A percentile compares a stretch with the other conserved stretches of the same genome.
phyloP scores from a whole-genome alignment of 2,797 vertebrate genomes.

The Sciurus vulgaris region DNA sequence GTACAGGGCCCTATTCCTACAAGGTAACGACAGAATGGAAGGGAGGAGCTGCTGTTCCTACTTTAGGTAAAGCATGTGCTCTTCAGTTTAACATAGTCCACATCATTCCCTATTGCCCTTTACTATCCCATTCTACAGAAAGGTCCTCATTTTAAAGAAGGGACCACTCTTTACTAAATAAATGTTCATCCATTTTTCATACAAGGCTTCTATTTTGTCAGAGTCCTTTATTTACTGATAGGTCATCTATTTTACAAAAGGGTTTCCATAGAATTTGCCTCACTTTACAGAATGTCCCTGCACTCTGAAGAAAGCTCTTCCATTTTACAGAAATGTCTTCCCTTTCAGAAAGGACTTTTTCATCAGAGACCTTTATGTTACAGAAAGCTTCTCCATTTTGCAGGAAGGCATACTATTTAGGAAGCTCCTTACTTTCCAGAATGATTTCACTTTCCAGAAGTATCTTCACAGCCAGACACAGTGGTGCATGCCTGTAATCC shows the following conservation, averaged over 20 bases:
- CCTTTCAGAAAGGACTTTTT: constrained; percentile 15
- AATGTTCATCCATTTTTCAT: constrained; percentile 25
- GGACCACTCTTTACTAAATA: constrained; percentile 30
- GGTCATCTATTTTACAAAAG: constrained; percentile 44
- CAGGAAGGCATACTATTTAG: neutral
- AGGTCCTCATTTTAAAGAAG: constrained; percentile 45
- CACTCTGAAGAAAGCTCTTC: constrained; percentile 33
- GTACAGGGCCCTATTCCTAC: neutral
- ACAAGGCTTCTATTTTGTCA: constrained; percentile 26
- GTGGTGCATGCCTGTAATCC: too few species aligned
- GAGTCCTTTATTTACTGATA: constrained; percentile 37
- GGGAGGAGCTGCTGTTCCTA: neutral
- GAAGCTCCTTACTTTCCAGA: constrained; percentile 29
- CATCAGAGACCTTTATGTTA: constrained; percentile 41
- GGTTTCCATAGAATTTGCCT: constrained; percentile 44
- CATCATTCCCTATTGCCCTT: neutral
- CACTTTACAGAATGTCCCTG: neutral
- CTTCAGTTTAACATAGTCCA: neutral
- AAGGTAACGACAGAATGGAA: neutral
- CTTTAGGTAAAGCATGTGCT: neutral
- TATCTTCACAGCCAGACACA: too few species aligned
- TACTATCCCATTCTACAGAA: neutral
- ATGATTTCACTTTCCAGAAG: constrained; percentile 40
- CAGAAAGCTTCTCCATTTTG: constrained; percentile 37
- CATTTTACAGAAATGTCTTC: constrained; percentile 50